phyloP scores from a whole-genome alignment of 2,888 invertebrate species.

The Dinocampus coccinellae region DNA sequence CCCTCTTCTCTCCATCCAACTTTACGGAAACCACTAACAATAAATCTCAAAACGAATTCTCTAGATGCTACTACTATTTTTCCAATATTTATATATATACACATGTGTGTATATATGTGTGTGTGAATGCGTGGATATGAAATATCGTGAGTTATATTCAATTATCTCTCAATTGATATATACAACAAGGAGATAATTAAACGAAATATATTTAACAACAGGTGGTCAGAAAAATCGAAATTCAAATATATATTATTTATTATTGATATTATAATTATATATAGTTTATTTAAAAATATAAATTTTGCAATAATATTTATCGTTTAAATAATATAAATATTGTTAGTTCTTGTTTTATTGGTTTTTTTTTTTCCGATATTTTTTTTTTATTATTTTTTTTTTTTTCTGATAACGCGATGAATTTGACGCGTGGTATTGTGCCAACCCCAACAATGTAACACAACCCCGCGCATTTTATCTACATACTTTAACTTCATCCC shows the following conservation, averaged over 20 bases:
- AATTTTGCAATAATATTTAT: too few relatives aligned
- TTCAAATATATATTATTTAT: neutral
- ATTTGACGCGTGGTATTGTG: conserved; percentile 24
- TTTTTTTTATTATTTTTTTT: conserved; percentile 3
- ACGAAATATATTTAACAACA: conserved; percentile 7
- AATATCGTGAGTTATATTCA: neutral
- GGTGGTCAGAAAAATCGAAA: neutral
- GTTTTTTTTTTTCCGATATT: neutral
- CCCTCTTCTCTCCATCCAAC: neutral
- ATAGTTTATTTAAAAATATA: too few relatives aligned
- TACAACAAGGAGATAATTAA: neutral
- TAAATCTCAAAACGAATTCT: conserved; percentile 28
- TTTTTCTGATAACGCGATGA: neutral
- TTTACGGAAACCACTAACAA: conserved; percentile 13
- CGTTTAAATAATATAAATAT: too few relatives aligned
- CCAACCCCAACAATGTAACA: conserved; percentile 21
- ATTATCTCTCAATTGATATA: neutral
- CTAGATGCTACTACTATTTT: neutral
- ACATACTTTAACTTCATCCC: conserved; percentile 36
- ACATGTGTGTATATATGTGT: neutral
- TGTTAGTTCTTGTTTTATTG: too few relatives aligned
- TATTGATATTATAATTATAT: neutral
- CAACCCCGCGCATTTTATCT: conserved; percentile 28
- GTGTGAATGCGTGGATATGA: neutral
- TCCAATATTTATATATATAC: neutral